These are phyloP conservation scores for Hyperoodon ampullatus DNA, from an alignment of 2,113 vertebrate species.

Conservation along the genomic window DNA sequence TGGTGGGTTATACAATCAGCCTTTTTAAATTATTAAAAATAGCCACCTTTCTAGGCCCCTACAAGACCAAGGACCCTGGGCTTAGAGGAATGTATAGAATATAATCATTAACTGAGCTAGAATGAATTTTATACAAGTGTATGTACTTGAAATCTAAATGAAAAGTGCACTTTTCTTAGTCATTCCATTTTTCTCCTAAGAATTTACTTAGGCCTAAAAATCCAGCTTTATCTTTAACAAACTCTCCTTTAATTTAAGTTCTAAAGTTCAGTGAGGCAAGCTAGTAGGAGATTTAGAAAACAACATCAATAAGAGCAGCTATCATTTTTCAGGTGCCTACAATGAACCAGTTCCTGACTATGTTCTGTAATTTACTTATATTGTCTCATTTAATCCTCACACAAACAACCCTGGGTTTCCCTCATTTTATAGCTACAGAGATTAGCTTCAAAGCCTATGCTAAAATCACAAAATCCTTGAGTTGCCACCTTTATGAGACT, in stretches of 20 bases:
- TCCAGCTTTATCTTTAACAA: background rate
- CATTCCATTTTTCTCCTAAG: slow-evolving; percentile 8
- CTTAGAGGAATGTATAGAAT: background rate
- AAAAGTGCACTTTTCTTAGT: background rate
- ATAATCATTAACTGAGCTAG: background rate
- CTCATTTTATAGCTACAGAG: background rate
- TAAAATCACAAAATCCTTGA: background rate
- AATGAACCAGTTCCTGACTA: background rate
- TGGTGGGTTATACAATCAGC: background rate
- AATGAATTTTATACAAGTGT: background rate
- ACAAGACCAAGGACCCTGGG: background rate
- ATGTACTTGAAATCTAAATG: slow-evolving; percentile 3
- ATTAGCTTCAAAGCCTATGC: background rate
- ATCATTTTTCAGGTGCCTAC: background rate
- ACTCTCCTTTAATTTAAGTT: background rate
- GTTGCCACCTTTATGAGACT: background rate
- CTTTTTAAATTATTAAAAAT: background rate
- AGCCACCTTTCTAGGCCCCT: background rate
- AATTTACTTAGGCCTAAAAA: background rate
- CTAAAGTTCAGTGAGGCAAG: background rate
- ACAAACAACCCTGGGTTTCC: background rate
- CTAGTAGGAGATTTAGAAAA: background rate
- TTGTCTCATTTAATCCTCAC: background rate
- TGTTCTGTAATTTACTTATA: background rate
- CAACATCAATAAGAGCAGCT: background rate